Base-by-base conservation (phyloP, 2,797 vertebrate species). In the Dromococcyx pavoninus region DNA sequence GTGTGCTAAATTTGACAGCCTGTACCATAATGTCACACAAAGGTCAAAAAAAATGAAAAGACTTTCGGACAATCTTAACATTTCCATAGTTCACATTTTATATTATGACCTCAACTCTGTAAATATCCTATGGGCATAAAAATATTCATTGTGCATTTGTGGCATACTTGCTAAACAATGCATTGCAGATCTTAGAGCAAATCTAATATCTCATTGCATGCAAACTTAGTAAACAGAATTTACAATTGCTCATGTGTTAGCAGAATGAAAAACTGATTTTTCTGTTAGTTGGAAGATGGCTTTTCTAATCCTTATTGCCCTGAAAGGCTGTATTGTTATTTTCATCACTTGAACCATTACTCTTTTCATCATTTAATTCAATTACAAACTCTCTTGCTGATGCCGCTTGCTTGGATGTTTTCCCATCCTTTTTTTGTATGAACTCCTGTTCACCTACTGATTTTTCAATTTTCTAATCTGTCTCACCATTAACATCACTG, bases 281-380 rank as follows among this genome's bases (percentile, higher is more conserved):
- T 96, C 86, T 91, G 64, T 62, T 56, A 84, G 80, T 13, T 77
- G 67, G 88, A 96, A 95, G 89, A 97, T 89, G 74, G 39, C 64
- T 96, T 96, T 77, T 89, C 61, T 83, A 91, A 93, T 87, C 71
- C 71, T 82, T 54, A 32, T 72, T 86, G 62, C 61, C 56, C 91
- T 97, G 91, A 97, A 97, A 96, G 91, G 88, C 93, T 87, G 70
- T 61, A 95, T 95, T 97, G 93, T 94, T 83, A 44, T 83, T 93
- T 96, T 90, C 87, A 94, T 91, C 94, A 94, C 62, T 97, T 93
- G 93, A 93, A 61, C 81, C 85, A 84, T 87, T 92, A 87, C 82
- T 96, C 97, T 87, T 96, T 97, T 96, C 89, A 94, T 89, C 51
- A 91, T 82, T 96, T 95, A 93, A 96, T 95, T 94, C 77, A 94